Percentiles rank a stretch among this genome's conserved stretches.
These are phyloP conservation scores for Nephrotoma guestfalica DNA, from an alignment of 2,888 invertebrate genomes.

Conservation along the genomic window DNA sequence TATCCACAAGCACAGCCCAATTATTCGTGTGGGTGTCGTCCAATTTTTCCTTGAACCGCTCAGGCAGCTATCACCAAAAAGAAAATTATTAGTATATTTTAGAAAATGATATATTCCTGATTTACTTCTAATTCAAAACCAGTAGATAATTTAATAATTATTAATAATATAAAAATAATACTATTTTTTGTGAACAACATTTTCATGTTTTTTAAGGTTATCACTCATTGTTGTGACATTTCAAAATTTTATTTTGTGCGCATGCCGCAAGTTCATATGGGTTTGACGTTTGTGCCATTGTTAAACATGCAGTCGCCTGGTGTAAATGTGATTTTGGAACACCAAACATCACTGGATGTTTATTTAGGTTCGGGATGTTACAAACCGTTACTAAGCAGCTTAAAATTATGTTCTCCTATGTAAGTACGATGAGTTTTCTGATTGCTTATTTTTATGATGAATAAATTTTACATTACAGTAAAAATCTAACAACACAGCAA, in stretches of 20 bases:
- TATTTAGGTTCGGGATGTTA: not conserved
- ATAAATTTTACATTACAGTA: not conserved
- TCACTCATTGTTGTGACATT: not conserved
- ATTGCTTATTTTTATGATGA: not conserved
- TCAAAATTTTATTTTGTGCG: too few species aligned
- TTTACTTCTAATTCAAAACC: not conserved
- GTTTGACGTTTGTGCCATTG: not conserved
- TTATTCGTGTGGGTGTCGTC: constrained; percentile 74
- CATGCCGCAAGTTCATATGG: not conserved
- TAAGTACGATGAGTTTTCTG: not conserved
- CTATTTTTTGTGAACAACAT: not conserved
- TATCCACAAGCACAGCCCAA: constrained; percentile 98
- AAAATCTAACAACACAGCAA: not conserved
- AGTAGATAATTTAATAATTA: not conserved
- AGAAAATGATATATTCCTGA: not conserved
- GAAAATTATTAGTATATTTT: not conserved
- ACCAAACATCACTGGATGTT: not conserved
- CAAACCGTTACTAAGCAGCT: not conserved
- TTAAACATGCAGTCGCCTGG: not conserved
- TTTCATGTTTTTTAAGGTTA: not conserved
- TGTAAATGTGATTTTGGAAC: not conserved
- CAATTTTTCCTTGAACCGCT: constrained; percentile 23
- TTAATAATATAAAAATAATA: not conserved
- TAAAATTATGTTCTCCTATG: not conserved
- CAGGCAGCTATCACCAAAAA: constrained; percentile 18